Evolutionary conservation across 2,888 invertebrate species (phyloP), one percentile per base, ranked within the genome.

Genomic region (Sussaba pulchella): DNA sequence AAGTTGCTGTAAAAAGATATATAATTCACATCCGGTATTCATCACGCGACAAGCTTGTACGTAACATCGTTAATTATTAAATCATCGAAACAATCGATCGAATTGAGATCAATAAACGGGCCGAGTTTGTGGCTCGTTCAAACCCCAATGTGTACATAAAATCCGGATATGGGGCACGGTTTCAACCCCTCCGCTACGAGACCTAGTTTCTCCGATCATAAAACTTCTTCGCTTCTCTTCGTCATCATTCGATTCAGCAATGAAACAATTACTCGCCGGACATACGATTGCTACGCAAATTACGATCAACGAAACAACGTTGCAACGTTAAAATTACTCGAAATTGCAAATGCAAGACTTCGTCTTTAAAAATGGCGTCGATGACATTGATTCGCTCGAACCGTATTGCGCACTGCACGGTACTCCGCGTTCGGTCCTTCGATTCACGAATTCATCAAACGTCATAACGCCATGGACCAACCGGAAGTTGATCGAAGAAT

Each of bases 1-100:
- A 97, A 99, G 87, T 96, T 96, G 88, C 95, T 95, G 92, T 76
- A 93, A 93, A 70, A 81, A 67, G 19, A 67, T 21, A 52, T 39
- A 69, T 14, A 54, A 61, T 26, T 26, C 10, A 57, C 14, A 24
- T 54, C 0, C 4, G 14, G 8, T n/a, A 57, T 14, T 57, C 17
- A 31, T 10, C n/a, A 24, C 26, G 31, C 14, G n/a, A 66, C 43
- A 31, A 4, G 6, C 14, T 57, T 2, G 14, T 47, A 31, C 31
- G 2, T 2, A 31, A 31, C 4, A 31, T 2, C 4, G 36, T 66
- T 47, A 66, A 69, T 54, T n/a, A 69, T 36, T 21, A 36, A 21
- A 14, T 9, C 9, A n/a, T n/a, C 31, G 9, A 31, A 5, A 36
- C 14, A 57, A 57, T 36, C 17, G 57, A 57, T 57, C 57, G 14